Evolutionary conservation across 2,113 vertebrate genomes (phyloP), one percentile per base, ranked within the genome.

Genomic region (Phoxinus phoxinus): DNA sequence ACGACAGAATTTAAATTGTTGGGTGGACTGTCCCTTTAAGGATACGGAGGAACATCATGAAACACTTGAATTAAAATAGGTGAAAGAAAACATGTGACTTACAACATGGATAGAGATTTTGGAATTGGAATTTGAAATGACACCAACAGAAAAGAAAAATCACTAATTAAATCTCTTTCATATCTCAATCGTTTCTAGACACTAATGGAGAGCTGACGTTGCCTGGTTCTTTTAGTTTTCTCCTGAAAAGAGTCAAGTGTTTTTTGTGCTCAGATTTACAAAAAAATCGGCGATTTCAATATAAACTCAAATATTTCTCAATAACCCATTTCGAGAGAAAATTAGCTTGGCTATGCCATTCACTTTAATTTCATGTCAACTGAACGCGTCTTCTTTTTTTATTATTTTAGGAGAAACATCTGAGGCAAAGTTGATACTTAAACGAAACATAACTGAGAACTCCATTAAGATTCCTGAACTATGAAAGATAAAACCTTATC

Each of bases 401-500:
- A 56, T 56, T 21, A 56, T 56, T 56, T 56, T 7, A 56, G 2
- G 51, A 23, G 32, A 69, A 67, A 69, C 32, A 69, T 69, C 32
- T 69, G 32, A 69, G 65, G 19, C 65, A 69, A 69, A 37, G 65
- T 37, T 23, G 32, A 69, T 9, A 1, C 32, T 35, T 67, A 67
- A 67, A 69, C 8, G 8, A 19, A 71, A 71, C 67, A 23, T 23
- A 37, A 23, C 32, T 71, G 67, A 37, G 32, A 21, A 69, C 65
- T 69, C 65, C 30, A 69, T 69, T 69, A 35, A 37, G 67, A 37
- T 71, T 71, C 67, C 67, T 37, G 67, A 71, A 71, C 67, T 71
- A 71, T 71, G 32, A 71, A 71, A 71, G 67, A 74, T 48, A 48
- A 48, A 74, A 37, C 32, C 32, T 65, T 48, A 46, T 46, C 61